Evolutionary conservation across 2,888 invertebrate genomes (phyloP).

Genomic region (Mythimna loreyi): DNA sequence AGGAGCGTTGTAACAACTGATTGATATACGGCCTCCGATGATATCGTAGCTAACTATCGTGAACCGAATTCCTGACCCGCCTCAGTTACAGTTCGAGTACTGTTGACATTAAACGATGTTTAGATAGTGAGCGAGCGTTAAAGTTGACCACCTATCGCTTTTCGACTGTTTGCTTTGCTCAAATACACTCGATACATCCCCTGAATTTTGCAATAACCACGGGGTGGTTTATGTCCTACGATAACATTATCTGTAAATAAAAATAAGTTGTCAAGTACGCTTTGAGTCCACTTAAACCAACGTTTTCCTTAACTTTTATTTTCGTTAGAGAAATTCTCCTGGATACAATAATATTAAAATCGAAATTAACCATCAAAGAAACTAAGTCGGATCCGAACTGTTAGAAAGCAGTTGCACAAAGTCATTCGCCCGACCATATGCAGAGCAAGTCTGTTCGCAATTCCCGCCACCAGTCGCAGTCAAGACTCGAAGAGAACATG

Average conservation of each 20-base stretch:
- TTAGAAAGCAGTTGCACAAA: conserved; percentile 67
- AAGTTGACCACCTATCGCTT: conserved; percentile 76
- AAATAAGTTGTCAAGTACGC: conserved; percentile 47
- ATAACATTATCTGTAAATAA: conserved; percentile 58
- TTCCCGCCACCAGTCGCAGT: conserved; percentile 72
- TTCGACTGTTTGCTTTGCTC: conserved; percentile 76
- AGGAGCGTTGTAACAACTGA: conserved; percentile 89
- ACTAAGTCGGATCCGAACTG: conserved; percentile 56
- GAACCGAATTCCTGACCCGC: conserved; percentile 86
- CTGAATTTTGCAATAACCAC: conserved; percentile 64
- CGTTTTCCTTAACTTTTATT: conserved; percentile 22
- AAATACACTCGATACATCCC: conserved; percentile 67
- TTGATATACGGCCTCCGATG: conserved; percentile 88
- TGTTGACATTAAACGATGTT: conserved; percentile 88
- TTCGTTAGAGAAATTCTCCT: conserved; percentile 11
- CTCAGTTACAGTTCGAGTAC: conserved; percentile 87
- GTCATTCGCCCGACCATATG: conserved; percentile 64
- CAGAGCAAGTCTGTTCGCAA: conserved; percentile 68
- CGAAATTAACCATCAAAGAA: conserved; percentile 59
- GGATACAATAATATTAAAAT: conserved; percentile 39
- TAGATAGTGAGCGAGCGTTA: conserved; percentile 79
- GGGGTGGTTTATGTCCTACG: conserved; percentile 54
- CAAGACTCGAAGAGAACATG: conserved; percentile 72
- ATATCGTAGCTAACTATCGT: conserved; percentile 83
- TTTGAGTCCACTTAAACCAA: neutral